phyloP scores from a whole-genome alignment of 2,888 invertebrate genomes.

The Agrochola litura region DNA sequence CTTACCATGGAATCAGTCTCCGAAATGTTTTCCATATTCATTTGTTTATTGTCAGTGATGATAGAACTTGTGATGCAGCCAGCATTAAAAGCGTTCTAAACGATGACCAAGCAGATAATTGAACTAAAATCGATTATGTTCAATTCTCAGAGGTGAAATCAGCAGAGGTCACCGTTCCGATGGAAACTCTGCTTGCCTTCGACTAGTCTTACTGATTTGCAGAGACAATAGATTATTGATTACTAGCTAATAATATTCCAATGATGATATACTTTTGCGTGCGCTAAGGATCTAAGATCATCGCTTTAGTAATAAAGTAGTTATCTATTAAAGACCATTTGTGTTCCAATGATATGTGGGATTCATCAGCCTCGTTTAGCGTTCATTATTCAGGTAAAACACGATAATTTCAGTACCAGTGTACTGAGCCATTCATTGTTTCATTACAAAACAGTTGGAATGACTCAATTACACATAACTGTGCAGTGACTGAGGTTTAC shows the following conservation, averaged over 20 bases:
- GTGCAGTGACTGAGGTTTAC: slow-evolving; percentile 22
- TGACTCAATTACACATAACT: slow-evolving; percentile 23
- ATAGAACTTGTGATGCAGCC: not conserved
- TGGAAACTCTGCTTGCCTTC: not conserved
- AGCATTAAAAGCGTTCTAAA: not conserved
- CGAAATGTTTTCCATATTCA: not conserved
- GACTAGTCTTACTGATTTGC: not conserved
- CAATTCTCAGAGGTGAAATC: not conserved
- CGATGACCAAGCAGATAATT: slow-evolving; percentile 6
- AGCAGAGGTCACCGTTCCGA: slow-evolving; percentile 1
- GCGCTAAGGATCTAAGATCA: not conserved
- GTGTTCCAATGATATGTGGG: not conserved
- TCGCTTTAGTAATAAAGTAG: not conserved
- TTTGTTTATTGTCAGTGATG: slow-evolving; percentile 4
- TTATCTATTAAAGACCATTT: not conserved
- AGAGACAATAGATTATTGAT: not conserved
- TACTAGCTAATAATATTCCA: not conserved
- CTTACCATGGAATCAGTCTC: not conserved
- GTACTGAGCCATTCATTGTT: slow-evolving; percentile 33
- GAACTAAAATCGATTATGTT: not conserved
- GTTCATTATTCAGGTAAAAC: slow-evolving; percentile 9
- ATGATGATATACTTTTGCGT: no score
- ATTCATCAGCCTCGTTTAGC: slow-evolving; percentile 4
- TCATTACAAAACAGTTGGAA: slow-evolving; percentile 20
- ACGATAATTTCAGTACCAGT: slow-evolving; percentile 23